Base-by-base conservation (phyloP, 2,888 invertebrate genomes). In the Eumerus sabulonum region DNA sequence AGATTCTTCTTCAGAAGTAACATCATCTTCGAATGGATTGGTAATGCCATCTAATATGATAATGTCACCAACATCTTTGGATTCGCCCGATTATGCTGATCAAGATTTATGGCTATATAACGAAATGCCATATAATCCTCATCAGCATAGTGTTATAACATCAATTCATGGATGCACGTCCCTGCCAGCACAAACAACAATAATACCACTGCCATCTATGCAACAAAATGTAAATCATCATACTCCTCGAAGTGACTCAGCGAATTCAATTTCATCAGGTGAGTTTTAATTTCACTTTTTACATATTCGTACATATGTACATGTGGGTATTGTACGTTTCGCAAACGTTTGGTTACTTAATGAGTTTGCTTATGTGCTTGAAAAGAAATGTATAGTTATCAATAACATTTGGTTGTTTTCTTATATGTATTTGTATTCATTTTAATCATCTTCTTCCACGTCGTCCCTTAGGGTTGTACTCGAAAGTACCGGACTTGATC, bases 101-200 rank as follows among this genome's bases (percentile, higher is more conserved):
- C 91, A 95, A 82, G 96, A 95, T 86, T 91, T 96, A 83, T 96
- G 96, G 96, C 56, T 87, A 13, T 94, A 95, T 85, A 92, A 91
- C 85, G 92, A 92, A 83, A 89, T 85, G 56, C 76, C 77, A 59
- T 84, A 87, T 90, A 82, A 86, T 90, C 59, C 76, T 59, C 85
- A 91, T 87, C 86, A 89, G 88, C 85, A 88, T 63, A 87, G 88
- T 82, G 88, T 89, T 76, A 89, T 89, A 68, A 87, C 88, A 44
- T 84, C 88, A 86, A 85, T 90, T 62, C 86, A 87, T 67, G 89
- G 90, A 63, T 91, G 91, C 84, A 90, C 90, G 81, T 84, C 84
- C 79, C 84, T 85, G 84, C 88, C 87, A 84, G 90, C 90, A 82
- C 91, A 90, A 85, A 90, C 89, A 56, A 90, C 90, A 51, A 89